Percentiles rank a stretch among this genome's conserved stretches.
phyloP scores from a whole-genome alignment of 1,140 invertebrate genomes.

The Heliconius hewitsoni region DNA sequence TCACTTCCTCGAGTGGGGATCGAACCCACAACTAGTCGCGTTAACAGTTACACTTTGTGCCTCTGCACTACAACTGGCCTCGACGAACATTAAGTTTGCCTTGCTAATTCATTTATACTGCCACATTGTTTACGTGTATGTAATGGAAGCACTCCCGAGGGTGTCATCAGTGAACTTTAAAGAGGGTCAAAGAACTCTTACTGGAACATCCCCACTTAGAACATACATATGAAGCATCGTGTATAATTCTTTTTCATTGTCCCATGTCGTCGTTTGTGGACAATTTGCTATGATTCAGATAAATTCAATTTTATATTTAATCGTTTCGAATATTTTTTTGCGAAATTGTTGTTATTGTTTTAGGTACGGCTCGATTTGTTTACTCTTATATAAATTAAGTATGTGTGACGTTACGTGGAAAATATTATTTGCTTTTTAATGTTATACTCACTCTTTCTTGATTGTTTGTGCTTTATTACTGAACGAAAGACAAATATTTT shows the following conservation, averaged over 20 bases:
- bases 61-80: too few relatives aligned
- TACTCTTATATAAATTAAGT: neutral
- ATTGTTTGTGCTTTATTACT: too few relatives aligned
- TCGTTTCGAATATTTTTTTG: slow-evolving; percentile 18
- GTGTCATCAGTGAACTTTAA: slow-evolving; percentile 27
- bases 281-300: neutral
- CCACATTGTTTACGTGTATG: slow-evolving; percentile 19
- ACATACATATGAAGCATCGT: slow-evolving; percentile 26
- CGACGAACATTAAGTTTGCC: neutral
- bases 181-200: slow-evolving; percentile 30
- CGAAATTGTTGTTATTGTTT: neutral
- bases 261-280: slow-evolving; percentile 18
- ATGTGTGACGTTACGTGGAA: neutral
- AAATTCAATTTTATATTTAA: slow-evolving; percentile 35
- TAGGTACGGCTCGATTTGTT: neutral
- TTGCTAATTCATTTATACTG: slow-evolving; percentile 22
- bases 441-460: too few relatives aligned
- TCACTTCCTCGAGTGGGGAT: too few relatives aligned
- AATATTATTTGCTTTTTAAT: too few relatives aligned
- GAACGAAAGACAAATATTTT: too few relatives aligned
- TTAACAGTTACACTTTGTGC: too few relatives aligned
- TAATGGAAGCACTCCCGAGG: slow-evolving; percentile 32
- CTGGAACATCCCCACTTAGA: slow-evolving; percentile 29
- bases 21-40: too few relatives aligned
- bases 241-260: slow-evolving; percentile 23